A percentile compares a stretch with the other conserved stretches of the same genome.
phyloP scores from a whole-genome alignment of 2,888 invertebrate genomes.

The Anthophora plumipes region DNA sequence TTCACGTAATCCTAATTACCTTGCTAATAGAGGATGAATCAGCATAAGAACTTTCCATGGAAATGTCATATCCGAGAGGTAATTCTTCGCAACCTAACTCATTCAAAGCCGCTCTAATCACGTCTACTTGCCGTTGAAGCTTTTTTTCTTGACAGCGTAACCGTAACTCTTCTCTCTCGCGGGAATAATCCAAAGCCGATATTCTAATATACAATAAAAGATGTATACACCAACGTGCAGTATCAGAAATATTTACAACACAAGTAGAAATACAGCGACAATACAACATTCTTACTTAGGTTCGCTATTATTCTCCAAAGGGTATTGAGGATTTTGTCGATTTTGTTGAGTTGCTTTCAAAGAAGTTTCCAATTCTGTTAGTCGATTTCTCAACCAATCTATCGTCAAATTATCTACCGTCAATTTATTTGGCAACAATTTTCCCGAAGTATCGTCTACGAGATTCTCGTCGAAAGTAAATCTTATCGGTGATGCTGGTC shows the following conservation, averaged over 20 bases:
- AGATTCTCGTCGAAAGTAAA: conserved; percentile 95
- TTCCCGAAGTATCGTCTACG: conserved; percentile 95
- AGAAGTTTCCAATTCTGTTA: conserved; percentile 91
- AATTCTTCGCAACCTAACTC: conserved; percentile 95
- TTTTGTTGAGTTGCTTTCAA: conserved; percentile 91
- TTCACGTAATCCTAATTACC: conserved; percentile 67
- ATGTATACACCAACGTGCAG: neutral
- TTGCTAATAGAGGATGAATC: conserved; percentile 79
- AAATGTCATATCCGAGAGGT: conserved; percentile 93
- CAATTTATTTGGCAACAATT: conserved; percentile 93
- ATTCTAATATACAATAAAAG: conserved; percentile 66
- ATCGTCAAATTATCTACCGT: conserved; percentile 97
- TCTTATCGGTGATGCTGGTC: conserved; percentile 90
- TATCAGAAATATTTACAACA: neutral
- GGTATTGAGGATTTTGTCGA: conserved; percentile 75
- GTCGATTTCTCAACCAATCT: conserved; percentile 93
- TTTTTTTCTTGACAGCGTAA: conserved; percentile 93
- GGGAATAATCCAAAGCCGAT: conserved; percentile 80
- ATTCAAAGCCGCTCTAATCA: conserved; percentile 93
- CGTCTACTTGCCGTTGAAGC: conserved; percentile 92
- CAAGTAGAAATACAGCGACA: neutral
- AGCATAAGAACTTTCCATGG: conserved; percentile 82
- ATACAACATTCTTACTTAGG: conserved; percentile 70
- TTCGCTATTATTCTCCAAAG: conserved; percentile 79
- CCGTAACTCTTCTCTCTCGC: conserved; percentile 89